These are phyloP conservation scores for Circaetus gallicus DNA, from an alignment of 2,113 vertebrate species.

Conservation along the genomic window DNA sequence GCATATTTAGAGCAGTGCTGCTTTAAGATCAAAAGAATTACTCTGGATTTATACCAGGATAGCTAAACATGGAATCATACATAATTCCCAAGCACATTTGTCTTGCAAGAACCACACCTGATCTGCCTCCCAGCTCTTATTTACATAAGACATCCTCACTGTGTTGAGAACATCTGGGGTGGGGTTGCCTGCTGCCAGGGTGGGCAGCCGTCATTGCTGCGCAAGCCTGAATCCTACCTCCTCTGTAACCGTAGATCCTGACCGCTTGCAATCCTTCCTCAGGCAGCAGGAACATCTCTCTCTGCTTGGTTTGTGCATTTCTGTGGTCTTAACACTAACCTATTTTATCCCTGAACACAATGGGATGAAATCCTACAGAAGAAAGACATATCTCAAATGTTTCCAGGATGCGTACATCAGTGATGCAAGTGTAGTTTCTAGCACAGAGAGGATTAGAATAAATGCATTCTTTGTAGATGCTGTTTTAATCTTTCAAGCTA, in stretches of 20 bases:
- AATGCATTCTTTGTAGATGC: constrained; percentile 67
- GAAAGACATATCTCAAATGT: constrained; percentile 17
- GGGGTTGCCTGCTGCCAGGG: constrained; percentile 11
- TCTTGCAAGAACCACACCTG: constrained; percentile 60
- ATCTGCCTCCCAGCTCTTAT: constrained; percentile 54
- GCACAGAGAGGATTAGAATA: constrained; percentile 63
- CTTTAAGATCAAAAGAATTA: constrained; percentile 46
- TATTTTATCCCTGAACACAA: constrained; percentile 37
- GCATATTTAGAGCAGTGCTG: background rate
- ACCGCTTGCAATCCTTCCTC: background rate
- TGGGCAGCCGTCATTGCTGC: background rate
- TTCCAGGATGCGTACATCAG: constrained; percentile 28
- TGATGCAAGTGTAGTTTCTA: constrained; percentile 36
- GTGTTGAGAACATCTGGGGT: constrained; percentile 45
- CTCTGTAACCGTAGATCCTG: background rate
- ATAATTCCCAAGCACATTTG: constrained; percentile 59
- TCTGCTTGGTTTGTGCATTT: background rate
- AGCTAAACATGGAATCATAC: constrained; percentile 52
- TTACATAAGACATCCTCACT: constrained; percentile 15
- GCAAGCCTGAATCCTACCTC: background rate
- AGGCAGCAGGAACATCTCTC: background rate
- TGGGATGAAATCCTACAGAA: constrained; percentile 3
- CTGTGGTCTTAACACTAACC: background rate
- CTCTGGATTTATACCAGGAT: constrained; percentile 34
- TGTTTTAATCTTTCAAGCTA: constrained; percentile 70